These are phyloP conservation scores for Stegostoma tigrinum DNA, from an alignment of 2,113 vertebrate species.

Conservation along the genomic window DNA sequence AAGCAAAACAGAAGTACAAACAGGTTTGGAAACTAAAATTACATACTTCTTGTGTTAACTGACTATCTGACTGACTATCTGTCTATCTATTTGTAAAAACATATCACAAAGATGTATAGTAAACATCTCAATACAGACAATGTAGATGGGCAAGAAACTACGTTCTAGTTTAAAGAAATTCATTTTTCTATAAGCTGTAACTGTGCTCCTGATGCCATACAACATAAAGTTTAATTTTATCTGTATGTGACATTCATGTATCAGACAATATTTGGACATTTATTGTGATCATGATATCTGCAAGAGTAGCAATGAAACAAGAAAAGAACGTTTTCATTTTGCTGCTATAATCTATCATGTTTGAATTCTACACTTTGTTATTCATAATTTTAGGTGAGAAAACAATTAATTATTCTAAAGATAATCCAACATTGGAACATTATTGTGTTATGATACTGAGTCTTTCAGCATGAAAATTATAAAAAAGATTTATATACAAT, in stretches of 20 bases:
- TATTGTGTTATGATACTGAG: background rate
- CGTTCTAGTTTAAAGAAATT: background rate
- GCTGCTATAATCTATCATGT: slow-evolving; percentile 4
- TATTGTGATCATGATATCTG: background rate
- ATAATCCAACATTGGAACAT: background rate
- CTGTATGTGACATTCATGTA: background rate
- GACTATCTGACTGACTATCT: background rate
- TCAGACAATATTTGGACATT: background rate
- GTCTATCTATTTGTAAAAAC: background rate
- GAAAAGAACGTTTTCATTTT: background rate
- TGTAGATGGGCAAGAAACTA: background rate
- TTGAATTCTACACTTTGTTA: no score
- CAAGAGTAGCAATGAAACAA: background rate
- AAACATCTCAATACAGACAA: background rate
- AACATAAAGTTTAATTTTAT: background rate
- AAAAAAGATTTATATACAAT: background rate
- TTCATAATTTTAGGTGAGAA: background rate
- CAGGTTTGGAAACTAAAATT: no score
- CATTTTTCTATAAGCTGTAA: background rate
- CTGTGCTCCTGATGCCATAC: background rate
- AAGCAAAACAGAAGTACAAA: background rate
- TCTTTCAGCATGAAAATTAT: background rate
- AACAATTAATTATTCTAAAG: background rate
- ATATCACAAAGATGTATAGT: background rate
- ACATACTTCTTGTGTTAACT: no score